These are phyloP conservation scores for Setophaga petechia DNA, from an alignment of 2,113 vertebrate species.

Conservation along the genomic window DNA sequence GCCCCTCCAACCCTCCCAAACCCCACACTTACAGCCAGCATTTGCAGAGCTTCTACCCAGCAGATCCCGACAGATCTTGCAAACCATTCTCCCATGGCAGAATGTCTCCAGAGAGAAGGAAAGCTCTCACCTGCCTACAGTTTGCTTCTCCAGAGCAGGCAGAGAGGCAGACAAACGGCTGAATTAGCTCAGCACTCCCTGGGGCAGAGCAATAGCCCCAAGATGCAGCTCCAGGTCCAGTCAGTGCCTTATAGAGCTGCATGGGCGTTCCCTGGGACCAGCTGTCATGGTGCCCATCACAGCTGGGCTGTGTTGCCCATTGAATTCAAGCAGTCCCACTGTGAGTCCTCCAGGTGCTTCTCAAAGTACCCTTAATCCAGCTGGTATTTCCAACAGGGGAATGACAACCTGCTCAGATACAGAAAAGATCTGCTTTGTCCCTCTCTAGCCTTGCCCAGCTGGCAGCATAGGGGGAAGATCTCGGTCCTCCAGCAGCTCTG, in stretches of 20 bases:
- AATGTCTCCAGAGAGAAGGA: not conserved
- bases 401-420: not conserved
- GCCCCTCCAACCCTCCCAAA: not conserved
- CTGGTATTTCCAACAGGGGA: not conserved
- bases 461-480: not conserved
- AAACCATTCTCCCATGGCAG: slow-evolving; percentile 50
- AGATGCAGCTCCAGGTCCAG: not conserved
- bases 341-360: not conserved
- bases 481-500: not conserved
- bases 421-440: not conserved
- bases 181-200: not conserved
- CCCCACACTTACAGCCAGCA: slow-evolving; percentile 38
- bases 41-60: slow-evolving; percentile 44
- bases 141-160: not conserved
- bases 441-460: not conserved
- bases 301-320: not conserved
- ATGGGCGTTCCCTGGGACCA: not conserved
- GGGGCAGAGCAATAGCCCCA: not conserved
- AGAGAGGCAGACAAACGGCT: not conserved
- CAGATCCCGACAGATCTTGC: not conserved
- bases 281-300: not conserved
- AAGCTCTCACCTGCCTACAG: not conserved
- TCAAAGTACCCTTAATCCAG: not conserved
- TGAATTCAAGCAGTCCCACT: not conserved
- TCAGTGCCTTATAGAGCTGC: not conserved